Evolutionary conservation across 2,113 vertebrate species (phyloP).

Genomic region (Menidia beryllina): DNA sequence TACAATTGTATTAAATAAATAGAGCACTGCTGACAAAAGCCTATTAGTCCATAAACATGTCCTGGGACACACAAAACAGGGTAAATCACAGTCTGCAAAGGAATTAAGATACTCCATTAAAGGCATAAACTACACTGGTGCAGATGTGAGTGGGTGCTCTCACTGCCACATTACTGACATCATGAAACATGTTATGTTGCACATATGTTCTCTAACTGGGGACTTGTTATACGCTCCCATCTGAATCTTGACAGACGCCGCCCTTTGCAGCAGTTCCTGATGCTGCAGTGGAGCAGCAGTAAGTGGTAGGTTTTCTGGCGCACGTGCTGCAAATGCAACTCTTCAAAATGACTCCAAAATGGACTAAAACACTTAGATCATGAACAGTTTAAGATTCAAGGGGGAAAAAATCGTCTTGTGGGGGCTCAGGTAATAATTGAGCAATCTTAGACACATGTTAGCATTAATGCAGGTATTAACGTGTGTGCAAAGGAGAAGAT

Average conservation of each 20-base stretch:
- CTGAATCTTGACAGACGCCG: constrained; percentile 33
- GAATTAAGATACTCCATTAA: constrained; percentile 71
- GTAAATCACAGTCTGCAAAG: constrained; percentile 69
- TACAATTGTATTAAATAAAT: constrained; percentile 91
- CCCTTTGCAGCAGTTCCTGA: constrained; percentile 19
- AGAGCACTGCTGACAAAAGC: constrained; percentile 75
- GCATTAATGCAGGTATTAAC: constrained; percentile 36
- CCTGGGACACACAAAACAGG: constrained; percentile 70
- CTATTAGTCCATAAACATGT: constrained; percentile 85
- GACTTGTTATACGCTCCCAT: constrained; percentile 32
- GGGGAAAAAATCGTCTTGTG: no score
- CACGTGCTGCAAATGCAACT: no score
- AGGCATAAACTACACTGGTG: constrained; percentile 44
- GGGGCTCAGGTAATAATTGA: constrained; percentile 13
- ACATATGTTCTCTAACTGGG: constrained; percentile 41
- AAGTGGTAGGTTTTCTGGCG: background rate
- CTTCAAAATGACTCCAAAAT: background rate
- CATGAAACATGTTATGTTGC: constrained; percentile 58
- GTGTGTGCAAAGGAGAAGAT: constrained; percentile 41
- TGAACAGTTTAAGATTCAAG: no score
- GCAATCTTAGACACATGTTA: constrained; percentile 13
- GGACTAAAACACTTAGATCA: background rate
- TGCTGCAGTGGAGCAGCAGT: constrained; percentile 32
- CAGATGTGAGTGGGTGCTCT: constrained; percentile 31
- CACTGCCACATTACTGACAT: constrained; percentile 43